phyloP scores from a whole-genome alignment of 2,888 invertebrate species.

The Strigamia maritima region DNA sequence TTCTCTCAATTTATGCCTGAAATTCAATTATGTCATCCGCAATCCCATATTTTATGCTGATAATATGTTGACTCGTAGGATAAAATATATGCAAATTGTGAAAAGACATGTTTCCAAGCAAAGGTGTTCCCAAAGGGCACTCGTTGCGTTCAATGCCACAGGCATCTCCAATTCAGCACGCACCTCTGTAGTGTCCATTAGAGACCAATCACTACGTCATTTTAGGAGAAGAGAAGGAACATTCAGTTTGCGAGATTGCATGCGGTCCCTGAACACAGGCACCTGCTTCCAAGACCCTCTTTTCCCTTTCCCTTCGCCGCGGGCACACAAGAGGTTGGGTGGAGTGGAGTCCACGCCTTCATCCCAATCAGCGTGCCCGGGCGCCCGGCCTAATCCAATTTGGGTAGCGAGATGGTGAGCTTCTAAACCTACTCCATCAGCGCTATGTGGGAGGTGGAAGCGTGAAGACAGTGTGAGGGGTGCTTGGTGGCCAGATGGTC shows the following conservation, averaged over 20 bases:
- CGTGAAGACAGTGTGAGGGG: background rate
- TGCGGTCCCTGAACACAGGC: background rate
- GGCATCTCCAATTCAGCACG: background rate
- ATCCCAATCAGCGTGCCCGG: background rate
- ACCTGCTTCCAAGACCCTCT: background rate
- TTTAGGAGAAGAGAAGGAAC: background rate
- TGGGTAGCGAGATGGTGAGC: background rate
- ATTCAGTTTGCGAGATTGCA: background rate
- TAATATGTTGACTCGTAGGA: background rate
- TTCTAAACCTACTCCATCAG: conserved; percentile 4
- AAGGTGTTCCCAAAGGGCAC: background rate
- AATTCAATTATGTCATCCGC: too few relatives aligned
- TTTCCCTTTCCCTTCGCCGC: background rate
- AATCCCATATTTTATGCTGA: background rate
- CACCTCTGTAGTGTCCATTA: background rate
- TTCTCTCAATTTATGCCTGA: too few relatives aligned
- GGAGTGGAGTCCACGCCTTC: background rate
- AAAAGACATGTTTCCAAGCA: background rate
- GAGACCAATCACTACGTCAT: background rate
- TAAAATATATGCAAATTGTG: background rate
- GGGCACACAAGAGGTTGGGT: background rate
- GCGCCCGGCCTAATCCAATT: background rate
- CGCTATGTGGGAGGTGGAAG: background rate
- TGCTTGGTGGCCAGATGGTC: background rate
- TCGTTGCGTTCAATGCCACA: background rate